Evolutionary conservation across 2,888 invertebrate genomes (phyloP), one percentile per base, ranked within the genome.

Genomic region (Rutpela maculata): DNA sequence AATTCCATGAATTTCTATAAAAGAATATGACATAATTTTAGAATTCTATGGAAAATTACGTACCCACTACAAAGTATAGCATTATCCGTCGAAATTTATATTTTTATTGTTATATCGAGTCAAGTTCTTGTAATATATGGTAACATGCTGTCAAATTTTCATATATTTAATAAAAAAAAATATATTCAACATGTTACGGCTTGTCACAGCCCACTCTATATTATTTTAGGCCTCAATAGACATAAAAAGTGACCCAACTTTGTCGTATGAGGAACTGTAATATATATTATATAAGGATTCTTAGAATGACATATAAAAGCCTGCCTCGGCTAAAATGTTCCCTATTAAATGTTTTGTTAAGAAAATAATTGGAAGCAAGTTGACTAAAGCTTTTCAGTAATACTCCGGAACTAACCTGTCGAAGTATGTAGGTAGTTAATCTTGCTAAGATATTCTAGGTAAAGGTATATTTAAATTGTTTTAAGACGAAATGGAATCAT

Each of bases 81-180:
- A 35, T 35, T 35, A 35, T 35, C 7, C 7, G 31, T 35, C 31
- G 7, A 6, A 35, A 35, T 35, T 3, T 35, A 35, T 35, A 7
- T 35, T 35, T 35, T 35, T 35, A 35, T 35, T 35, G 31, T 35
- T 43, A 50, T 50, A 6, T n/a, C 7, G 6, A 50, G 6, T 50
- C n/a, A 50, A 43, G 1, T 15, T 50, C n/a, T 50, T 50, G n/a
- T 50, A n/a, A n/a, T n/a, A 50, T 50, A n/a, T 5, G n/a, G 7
- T 50, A 50, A 50, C 50, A 50, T 50, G 50, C 50, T 50, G 50
- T 50, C 15, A 50, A 50, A n/a, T 50, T n/a, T 50, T 50, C 50
- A 50, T 50, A 50, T n/a, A 6, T n/a, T n/a, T 50, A 50, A 50
- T 50, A 50, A 15, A 50, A n/a, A n/a, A 35, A 35, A 0, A 1